A percentile compares a stretch with the other conserved stretches of the same genome.
These are phyloP conservation scores for Nephrotoma appendiculata DNA, from an alignment of 2,888 invertebrate species.

Conservation along the genomic window DNA sequence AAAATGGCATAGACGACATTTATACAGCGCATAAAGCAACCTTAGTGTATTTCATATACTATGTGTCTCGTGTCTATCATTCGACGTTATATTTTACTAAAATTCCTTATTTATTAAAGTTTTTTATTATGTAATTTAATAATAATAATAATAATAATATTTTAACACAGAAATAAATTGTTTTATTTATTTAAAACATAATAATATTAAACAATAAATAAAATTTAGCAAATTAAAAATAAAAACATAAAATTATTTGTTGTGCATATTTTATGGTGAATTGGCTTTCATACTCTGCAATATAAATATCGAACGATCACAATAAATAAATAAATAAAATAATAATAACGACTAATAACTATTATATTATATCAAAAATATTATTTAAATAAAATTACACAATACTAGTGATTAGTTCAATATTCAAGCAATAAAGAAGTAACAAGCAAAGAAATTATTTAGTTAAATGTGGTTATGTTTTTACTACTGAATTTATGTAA, in stretches of 20 bases:
- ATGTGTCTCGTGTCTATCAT: background rate
- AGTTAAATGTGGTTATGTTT: background rate
- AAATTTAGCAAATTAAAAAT: background rate
- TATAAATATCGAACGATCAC: background rate
- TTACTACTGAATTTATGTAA: background rate
- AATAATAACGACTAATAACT: background rate
- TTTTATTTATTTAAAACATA: background rate
- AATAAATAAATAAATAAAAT: background rate
- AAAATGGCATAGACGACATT: background rate
- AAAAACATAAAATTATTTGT: background rate
- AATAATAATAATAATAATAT: background rate
- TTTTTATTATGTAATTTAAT: background rate
- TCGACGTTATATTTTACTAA: background rate
- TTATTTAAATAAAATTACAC: background rate
- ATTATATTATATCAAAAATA: background rate
- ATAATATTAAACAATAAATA: background rate
- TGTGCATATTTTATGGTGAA: background rate
- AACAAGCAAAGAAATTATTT: background rate
- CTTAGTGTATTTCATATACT: background rate
- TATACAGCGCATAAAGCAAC: background rate
- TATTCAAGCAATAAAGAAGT: background rate
- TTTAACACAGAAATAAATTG: background rate
- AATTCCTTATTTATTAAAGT: background rate
- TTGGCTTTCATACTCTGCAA: background rate
- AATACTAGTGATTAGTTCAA: background rate